Evolutionary conservation across 2,888 invertebrate species (phyloP), one percentile per base, ranked within the genome.

Genomic region (Erpobdella octoculata): DNA sequence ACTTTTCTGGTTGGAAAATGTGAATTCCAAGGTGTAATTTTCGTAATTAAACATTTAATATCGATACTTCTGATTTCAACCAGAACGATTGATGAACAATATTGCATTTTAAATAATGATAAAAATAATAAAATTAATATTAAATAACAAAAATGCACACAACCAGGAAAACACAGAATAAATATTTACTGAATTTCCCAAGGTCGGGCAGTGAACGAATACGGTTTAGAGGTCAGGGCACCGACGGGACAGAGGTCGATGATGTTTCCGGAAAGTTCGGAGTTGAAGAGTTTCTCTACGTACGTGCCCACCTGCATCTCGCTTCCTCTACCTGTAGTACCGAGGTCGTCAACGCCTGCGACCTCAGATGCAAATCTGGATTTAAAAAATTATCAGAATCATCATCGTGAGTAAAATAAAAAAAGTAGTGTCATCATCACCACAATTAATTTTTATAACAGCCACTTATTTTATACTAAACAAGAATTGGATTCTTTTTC

Each of bases 211-310:
- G 91, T 92, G 84, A 84, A 83, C 15, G 84, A 79, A 84, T 96
- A 98, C 0, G 97, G 98, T 83, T 98, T 98, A 77, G 93, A 95
- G 21, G 98, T 98, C 58, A 98, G 87, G 0, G 98, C 98, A 59
- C 98, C 98, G 4, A 99, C 98, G 0, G 98, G 98, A 81, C 98
- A 98, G 78, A 98, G 85, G 84, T 99, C 98, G 77, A 98, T 98
- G 48, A 98, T 89, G 83, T 98, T 99, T 62, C 98, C 98, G 0
- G 96, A 97, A 48, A 98, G 84, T 84, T 99, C 98, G 0, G 96
- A 94, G 59, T 94, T 86, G 83, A 98, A 92, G 86, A 98, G 89
- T 85, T 97, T 98, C 84, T 97, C 95, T 0, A 99, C 93, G 79
- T 98, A 98, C 0, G 97, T 98, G 74, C 98, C 98, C 71, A 98